Base-by-base conservation (phyloP, 2,113 vertebrate species). In the Dasyprocta punctata region DNA sequence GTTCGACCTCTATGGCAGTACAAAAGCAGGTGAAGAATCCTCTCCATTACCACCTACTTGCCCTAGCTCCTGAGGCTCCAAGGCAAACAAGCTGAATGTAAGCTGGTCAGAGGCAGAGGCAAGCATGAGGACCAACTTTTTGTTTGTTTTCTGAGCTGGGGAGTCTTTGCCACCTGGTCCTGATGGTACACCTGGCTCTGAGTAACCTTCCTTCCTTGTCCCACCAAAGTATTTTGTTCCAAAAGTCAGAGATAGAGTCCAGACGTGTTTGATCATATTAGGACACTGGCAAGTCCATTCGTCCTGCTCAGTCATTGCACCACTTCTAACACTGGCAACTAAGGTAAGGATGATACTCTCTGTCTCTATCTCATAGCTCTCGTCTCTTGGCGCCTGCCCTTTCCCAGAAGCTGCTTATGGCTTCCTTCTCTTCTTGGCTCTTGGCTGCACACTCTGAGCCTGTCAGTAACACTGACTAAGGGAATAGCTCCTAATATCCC, bases 291-390 rank as follows among this genome's bases (percentile, higher is more conserved):
- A 30, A 1, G 3, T 28, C 30, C 19, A 44, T 0, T 26, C 24
- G 28, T 6, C 28, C 2, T 60, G 73, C 36, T 61, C 28, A 2
- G 36, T 16, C 30, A 71, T 22, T 2, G 36, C 22, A 13, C 41
- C 38, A 7, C 13, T 24, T 24, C 7, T 17, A 26, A 30, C 0
- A 24, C 1, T 19, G 24, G 73, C 84, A 71, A 24, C 2, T 49
- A 20, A 95, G 63, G 6, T 13, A 26, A 75, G 52, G 49, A 65
- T 26, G 80, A 12, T 4, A 9, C 38, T 58, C 0, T 0, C 13
- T 30, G 20, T 20, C 4, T 22, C 22, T 4, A 4, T 26, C 41
- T 17, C 0, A 22, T 1, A n/a, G 16, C 30, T 47, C 19, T 0
- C 1, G 2, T 44, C 28, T 95, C 87, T 92, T n/a, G 36, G 33